Percentiles rank a stretch among this genome's conserved stretches.
These are phyloP conservation scores for Helicorthomorpha holstii DNA, from an alignment of 1,140 invertebrate species.

Conservation along the genomic window DNA sequence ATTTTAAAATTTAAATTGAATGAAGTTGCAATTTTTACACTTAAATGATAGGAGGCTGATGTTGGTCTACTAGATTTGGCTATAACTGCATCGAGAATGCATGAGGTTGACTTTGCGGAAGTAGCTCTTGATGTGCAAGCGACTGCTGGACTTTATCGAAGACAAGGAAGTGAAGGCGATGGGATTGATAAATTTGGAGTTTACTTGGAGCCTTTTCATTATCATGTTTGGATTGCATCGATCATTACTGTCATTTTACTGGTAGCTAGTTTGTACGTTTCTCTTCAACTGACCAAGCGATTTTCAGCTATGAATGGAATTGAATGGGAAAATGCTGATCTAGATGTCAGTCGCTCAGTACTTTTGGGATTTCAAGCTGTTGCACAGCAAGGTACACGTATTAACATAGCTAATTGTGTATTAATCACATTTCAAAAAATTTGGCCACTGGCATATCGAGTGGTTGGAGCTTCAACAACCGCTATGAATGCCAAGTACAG, in stretches of 20 bases:
- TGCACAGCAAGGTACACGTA: background rate
- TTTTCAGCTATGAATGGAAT: background rate
- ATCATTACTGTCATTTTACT: background rate
- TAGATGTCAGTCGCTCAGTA: background rate
- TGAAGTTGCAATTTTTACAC: too few species aligned
- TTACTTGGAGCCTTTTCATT: background rate
- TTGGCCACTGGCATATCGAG: too few species aligned
- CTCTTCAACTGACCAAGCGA: background rate
- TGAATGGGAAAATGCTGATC: background rate
- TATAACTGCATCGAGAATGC: background rate
- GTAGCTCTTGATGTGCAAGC: background rate
- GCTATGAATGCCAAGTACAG: too few species aligned
- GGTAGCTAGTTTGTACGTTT: background rate
- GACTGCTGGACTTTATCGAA: background rate
- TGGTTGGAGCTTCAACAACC: too few species aligned
- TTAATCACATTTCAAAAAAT: background rate
- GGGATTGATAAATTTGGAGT: background rate
- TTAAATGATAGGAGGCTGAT: background rate
- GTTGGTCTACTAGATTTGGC: background rate
- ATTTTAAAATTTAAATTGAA: background rate
- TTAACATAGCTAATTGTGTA: background rate
- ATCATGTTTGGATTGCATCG: background rate
- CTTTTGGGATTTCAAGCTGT: background rate
- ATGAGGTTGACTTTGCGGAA: background rate
- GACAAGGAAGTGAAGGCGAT: background rate